Evolutionary conservation across 1,140 invertebrate species (phyloP).

Genomic region (Spodoptera litura): DNA sequence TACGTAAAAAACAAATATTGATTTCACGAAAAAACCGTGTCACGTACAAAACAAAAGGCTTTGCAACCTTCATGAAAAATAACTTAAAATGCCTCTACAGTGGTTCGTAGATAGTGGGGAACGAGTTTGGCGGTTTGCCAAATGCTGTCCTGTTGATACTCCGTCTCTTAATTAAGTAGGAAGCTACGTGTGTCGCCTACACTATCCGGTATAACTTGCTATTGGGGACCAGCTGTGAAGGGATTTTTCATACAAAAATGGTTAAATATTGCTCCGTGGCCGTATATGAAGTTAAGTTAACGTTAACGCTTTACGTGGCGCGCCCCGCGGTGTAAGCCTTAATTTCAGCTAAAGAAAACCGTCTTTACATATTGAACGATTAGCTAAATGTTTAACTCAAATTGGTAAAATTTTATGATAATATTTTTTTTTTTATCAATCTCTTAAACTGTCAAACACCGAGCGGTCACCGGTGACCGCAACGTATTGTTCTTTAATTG

Average conservation of each 20-base stretch:
- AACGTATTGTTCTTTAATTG: no score
- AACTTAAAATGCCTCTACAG: constrained; percentile 36
- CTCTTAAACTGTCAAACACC: no score
- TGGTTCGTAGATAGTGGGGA: constrained; percentile 26
- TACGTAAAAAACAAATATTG: constrained; percentile 12
- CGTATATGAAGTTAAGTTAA: background rate
- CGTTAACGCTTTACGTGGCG: no score
- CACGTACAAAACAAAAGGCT: constrained; percentile 22
- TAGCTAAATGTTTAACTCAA: no score
- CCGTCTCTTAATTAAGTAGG: constrained; percentile 45
- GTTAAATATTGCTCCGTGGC: background rate
- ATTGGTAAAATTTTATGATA: no score
- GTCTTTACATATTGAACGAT: no score
- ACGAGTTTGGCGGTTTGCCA: constrained; percentile 38
- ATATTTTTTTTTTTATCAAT: no score
- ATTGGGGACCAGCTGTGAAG: background rate
- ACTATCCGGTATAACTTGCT: background rate
- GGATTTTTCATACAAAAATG: background rate
- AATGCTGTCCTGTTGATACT: constrained; percentile 46
- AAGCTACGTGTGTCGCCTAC: constrained; percentile 18
- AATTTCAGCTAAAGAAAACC: no score
- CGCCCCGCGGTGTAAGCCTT: no score
- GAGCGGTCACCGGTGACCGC: no score
- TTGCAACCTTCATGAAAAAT: constrained; percentile 33
- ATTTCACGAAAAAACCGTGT: constrained; percentile 38